Percentiles rank a stretch among this genome's conserved stretches.
These are phyloP conservation scores for Drosophila sp. DNA, from an alignment of 1,140 invertebrate species.

Conservation along the genomic window DNA sequence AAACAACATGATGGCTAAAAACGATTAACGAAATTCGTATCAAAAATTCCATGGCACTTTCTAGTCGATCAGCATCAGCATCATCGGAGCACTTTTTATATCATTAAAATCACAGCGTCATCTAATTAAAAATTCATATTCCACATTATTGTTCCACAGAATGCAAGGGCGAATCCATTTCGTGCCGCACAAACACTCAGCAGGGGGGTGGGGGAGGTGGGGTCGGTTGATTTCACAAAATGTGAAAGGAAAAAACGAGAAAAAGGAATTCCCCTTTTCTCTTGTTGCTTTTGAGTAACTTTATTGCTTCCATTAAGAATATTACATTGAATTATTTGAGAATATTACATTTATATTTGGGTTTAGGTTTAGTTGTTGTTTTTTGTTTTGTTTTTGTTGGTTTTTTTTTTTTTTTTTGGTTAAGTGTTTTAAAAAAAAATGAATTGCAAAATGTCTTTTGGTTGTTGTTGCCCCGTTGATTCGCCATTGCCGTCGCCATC, in stretches of 20 bases:
- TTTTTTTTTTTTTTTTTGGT: slow-evolving; percentile 15
- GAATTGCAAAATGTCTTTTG: slow-evolving; percentile 48
- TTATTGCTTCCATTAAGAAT: slow-evolving; percentile 76
- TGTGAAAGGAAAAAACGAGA: too few species aligned
- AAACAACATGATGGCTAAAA: too few species aligned
- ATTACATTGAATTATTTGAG: slow-evolving; percentile 76
- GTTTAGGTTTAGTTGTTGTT: background rate
- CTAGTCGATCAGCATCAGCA: background rate
- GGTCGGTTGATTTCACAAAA: too few species aligned
- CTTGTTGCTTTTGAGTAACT: slow-evolving; percentile 64
- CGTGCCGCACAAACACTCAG: slow-evolving; percentile 6
- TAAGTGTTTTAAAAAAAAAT: slow-evolving; percentile 56
- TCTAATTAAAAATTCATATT: slow-evolving; percentile 77
- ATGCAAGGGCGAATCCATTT: slow-evolving; percentile 51
- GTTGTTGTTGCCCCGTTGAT: slow-evolving; percentile 11
- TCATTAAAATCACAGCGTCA: slow-evolving; percentile 59
- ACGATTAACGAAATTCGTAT: too few species aligned
- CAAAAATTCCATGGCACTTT: background rate
- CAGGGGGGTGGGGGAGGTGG: background rate
- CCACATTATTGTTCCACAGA: slow-evolving; percentile 65
- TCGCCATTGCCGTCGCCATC: slow-evolving; percentile 3
- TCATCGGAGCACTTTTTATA: background rate
- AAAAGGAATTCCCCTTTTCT: slow-evolving; percentile 21
- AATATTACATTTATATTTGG: slow-evolving; percentile 65
- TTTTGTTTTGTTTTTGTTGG: too few species aligned